These are phyloP conservation scores for Megalurothrips usitatus DNA, from an alignment of 2,888 invertebrate genomes.

Conservation along the genomic window DNA sequence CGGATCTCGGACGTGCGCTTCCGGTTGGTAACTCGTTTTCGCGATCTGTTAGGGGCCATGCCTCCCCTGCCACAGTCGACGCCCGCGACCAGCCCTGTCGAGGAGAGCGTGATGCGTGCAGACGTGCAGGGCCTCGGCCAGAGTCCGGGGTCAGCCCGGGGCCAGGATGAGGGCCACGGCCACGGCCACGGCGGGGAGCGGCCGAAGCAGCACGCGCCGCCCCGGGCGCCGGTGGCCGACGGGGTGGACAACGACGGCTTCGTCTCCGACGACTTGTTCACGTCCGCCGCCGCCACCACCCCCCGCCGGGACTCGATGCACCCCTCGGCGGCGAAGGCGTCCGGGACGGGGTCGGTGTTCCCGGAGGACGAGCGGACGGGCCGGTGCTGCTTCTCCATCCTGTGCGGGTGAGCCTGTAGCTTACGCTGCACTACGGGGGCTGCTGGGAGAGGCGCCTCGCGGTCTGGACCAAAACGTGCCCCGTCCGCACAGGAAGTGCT, in stretches of 20 bases:
- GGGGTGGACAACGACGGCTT: background rate
- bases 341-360: background rate
- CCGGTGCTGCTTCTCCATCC: slow-evolving; percentile 1
- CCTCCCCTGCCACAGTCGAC: background rate
- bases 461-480: background rate
- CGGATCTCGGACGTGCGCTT: too few relatives aligned
- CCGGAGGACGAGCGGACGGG: background rate
- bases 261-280: background rate
- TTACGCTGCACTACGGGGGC: background rate
- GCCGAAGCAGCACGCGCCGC: background rate
- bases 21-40: too few relatives aligned
- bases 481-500: background rate
- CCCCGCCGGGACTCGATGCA: background rate
- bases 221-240: background rate
- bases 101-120: too few relatives aligned
- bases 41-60: background rate
- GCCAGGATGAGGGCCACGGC: background rate
- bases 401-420: background rate
- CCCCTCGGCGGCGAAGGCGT: background rate
- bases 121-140: too few relatives aligned
- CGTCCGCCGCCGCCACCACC: background rate
- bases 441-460: background rate
- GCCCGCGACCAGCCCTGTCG: background rate
- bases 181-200: background rate
- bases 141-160: background rate